Conservation (phyloP, 2,797 vertebrate species). For the Numenius phaeopus region DNA sequence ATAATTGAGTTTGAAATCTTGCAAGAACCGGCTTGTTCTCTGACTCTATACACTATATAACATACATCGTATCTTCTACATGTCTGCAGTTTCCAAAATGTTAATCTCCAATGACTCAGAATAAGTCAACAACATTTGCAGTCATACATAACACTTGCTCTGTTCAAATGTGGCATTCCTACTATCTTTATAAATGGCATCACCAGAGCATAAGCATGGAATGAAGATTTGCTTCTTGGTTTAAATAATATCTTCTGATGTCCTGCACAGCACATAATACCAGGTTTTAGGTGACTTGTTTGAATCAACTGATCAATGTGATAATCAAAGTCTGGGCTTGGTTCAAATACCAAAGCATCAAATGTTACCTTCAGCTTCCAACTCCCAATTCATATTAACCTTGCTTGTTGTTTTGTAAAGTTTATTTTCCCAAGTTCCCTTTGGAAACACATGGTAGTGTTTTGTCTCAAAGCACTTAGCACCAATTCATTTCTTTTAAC, state of each 20-base stretch:
- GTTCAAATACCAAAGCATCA: neutral
- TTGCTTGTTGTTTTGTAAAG: neutral
- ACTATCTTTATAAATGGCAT: constrained; percentile 29
- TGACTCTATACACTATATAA: neutral
- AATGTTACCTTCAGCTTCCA: neutral
- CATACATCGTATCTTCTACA: neutral
- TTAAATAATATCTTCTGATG: constrained; percentile 18
- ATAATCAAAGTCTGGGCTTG: constrained; percentile 33
- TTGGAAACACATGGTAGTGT: neutral
- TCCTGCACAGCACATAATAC: neutral
- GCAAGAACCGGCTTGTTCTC: constrained; percentile 32
- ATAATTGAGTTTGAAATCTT: constrained; percentile 61
- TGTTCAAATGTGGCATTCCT: neutral
- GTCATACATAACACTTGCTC: neutral
- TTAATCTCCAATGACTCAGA: neutral
- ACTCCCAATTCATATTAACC: neutral
- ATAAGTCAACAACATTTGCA: constrained; percentile 19
- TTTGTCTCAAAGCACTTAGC: constrained; percentile 12
- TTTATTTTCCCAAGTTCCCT: constrained; percentile 18
- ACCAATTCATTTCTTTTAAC: constrained; percentile 1
- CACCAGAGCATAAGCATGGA: neutral
- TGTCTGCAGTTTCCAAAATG: constrained; percentile 40
- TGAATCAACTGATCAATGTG: constrained; percentile 29
- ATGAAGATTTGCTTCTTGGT: constrained; percentile 19
- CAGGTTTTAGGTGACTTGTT: constrained; percentile 40